phyloP scores from a whole-genome alignment of 2,113 vertebrate species.

The Cyprinodon brontotheroides region DNA sequence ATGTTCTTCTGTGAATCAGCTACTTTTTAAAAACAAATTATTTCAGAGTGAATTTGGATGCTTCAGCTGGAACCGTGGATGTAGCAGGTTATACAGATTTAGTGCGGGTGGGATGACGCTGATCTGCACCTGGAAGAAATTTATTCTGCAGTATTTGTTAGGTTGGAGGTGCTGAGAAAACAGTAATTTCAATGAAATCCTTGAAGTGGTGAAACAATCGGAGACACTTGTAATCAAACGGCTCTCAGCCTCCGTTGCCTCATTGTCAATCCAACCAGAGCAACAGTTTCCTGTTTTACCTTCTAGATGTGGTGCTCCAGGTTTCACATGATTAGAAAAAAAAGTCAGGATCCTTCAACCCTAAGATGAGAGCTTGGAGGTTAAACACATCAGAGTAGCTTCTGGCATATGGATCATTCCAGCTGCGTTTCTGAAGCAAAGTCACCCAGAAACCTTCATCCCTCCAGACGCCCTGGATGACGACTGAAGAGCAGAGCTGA shows the following conservation, averaged over 20 bases:
- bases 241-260: constrained; percentile 24
- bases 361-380: no score
- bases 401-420: no score
- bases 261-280: neutral
- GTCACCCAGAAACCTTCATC: no score
- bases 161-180: constrained; percentile 41
- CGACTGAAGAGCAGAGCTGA: no score
- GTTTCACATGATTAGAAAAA: no score
- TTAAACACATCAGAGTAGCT: no score
- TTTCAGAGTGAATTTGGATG: neutral
- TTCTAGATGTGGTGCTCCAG: neutral
- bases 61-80: neutral
- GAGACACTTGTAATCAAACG: constrained; percentile 64
- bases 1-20: neutral
- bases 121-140: neutral
- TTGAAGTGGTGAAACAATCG: constrained; percentile 51
- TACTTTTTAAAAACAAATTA: neutral
- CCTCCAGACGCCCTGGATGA: no score
- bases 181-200: constrained; percentile 80
- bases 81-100: neutral
- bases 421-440: no score
- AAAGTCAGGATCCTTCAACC: no score
- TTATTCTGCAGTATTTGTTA: no score
- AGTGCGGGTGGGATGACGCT: neutral
- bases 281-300: neutral